A percentile compares a stretch with the other conserved stretches of the same genome.
Evolutionary conservation across 1,140 invertebrate species (phyloP).

Genomic region (Bradysia coprophila): DNA sequence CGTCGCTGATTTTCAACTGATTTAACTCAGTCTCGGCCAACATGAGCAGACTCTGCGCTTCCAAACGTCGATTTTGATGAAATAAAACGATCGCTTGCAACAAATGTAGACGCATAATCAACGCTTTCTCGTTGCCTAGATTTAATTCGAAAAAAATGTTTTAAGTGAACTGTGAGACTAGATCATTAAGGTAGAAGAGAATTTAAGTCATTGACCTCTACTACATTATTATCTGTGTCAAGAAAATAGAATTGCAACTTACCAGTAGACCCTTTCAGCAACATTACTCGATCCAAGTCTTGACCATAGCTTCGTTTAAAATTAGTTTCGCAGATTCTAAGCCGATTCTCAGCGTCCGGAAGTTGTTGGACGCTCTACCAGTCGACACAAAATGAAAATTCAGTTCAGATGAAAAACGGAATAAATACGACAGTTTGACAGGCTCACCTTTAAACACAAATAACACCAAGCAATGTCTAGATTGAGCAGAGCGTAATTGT

Average conservation of each 20-base stretch:
- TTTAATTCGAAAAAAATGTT: slow-evolving; percentile 1
- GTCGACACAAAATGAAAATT: not conserved
- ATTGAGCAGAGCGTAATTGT: slow-evolving; percentile 63
- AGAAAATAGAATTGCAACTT: not conserved
- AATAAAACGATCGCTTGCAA: slow-evolving; percentile 58
- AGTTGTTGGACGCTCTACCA: slow-evolving; percentile 41
- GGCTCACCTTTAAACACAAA: slow-evolving; percentile 32
- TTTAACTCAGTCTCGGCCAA: slow-evolving; percentile 38
- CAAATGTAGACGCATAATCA: slow-evolving; percentile 55
- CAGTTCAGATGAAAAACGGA: not conserved
- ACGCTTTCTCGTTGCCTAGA: slow-evolving; percentile 41
- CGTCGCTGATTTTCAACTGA: slow-evolving; percentile 38
- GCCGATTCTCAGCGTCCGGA: slow-evolving; percentile 46
- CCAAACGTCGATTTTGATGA: slow-evolving; percentile 43
- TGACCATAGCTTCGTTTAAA: slow-evolving; percentile 50
- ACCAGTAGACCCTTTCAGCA: slow-evolving; percentile 36
- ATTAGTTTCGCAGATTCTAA: slow-evolving; percentile 40
- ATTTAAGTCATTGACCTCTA: too few species aligned
- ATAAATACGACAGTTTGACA: not conserved
- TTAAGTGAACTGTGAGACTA: too few species aligned
- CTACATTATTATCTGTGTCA: slow-evolving; percentile 1
- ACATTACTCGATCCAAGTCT: slow-evolving; percentile 44
- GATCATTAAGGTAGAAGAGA: too few species aligned
- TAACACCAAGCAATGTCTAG: slow-evolving; percentile 76
- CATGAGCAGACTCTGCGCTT: slow-evolving; percentile 34